These are phyloP conservation scores for Heteromormyrus szaboi DNA, from an alignment of 2,797 vertebrate genomes.

Conservation along the genomic window DNA sequence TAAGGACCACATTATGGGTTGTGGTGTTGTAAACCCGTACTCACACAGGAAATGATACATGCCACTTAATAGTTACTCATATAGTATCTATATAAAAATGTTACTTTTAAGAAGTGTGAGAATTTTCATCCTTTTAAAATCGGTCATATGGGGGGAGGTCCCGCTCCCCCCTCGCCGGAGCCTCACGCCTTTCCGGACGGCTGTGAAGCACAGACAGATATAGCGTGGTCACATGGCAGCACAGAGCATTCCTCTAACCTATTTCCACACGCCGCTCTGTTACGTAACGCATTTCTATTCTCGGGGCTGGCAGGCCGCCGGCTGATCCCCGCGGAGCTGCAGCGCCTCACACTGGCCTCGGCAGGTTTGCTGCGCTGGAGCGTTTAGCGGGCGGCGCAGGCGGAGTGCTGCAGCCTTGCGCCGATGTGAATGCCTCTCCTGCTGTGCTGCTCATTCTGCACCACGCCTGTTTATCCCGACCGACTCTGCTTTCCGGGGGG, in stretches of 20 bases:
- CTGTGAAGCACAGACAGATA: conserved; percentile 15
- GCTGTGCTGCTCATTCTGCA: background rate
- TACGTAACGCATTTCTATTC: conserved; percentile 50
- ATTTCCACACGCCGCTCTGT: conserved; percentile 36
- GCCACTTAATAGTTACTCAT: background rate
- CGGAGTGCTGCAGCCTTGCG: background rate
- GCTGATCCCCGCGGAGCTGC: conserved; percentile 36
- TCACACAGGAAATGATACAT: background rate
- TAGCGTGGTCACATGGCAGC: conserved; percentile 42
- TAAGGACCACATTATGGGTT: background rate
- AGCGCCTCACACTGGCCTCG: conserved; percentile 10
- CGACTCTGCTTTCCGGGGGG: background rate
- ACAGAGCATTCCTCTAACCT: conserved; percentile 44
- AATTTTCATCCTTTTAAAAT: background rate
- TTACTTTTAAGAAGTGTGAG: background rate
- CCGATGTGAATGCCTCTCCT: background rate
- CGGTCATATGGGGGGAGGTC: background rate
- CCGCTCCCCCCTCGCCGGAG: background rate
- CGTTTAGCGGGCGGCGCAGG: background rate
- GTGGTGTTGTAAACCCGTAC: background rate
- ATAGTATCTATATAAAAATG: background rate
- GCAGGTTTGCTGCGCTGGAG: conserved; percentile 8
- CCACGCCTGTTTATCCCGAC: background rate
- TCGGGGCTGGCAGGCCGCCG: conserved; percentile 34
- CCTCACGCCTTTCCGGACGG: conserved; percentile 13